Conservation (phyloP, 2,113 vertebrate species). For the Gambusia affinis region DNA sequence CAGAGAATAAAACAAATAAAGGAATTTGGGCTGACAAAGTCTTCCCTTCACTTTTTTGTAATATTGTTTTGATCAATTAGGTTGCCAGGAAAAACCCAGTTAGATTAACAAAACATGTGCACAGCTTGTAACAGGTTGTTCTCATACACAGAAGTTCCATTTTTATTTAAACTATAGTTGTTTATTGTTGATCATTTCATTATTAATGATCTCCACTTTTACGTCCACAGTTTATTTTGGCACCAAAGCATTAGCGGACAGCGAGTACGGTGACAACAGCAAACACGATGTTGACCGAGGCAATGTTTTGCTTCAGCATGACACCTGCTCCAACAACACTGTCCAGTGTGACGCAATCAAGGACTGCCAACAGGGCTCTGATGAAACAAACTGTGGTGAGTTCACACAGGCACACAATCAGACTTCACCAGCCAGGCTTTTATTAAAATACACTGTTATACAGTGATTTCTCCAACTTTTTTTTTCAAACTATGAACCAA, state of each 20-base stretch:
- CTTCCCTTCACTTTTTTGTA: neutral
- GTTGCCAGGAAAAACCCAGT: neutral
- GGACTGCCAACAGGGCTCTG: conserved; percentile 64
- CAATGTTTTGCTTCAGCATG: neutral
- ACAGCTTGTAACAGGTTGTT: neutral
- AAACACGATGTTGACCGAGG: accelerated
- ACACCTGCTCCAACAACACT: conserved; percentile 66
- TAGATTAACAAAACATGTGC: neutral
- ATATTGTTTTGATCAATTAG: neutral
- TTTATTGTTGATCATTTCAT: neutral
- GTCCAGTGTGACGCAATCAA: conserved; percentile 58
- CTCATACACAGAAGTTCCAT: neutral
- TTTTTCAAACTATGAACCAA: neutral
- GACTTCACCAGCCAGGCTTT: neutral
- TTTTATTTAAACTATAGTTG: neutral
- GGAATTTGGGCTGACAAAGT: neutral
- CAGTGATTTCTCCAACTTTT: neutral
- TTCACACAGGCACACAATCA: neutral
- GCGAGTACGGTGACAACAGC: neutral
- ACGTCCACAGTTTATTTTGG: conserved; percentile 65
- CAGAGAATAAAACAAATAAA: too few relatives aligned
- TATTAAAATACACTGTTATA: neutral
- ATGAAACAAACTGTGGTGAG: conserved; percentile 77
- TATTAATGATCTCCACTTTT: neutral
- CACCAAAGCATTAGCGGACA: neutral